Percentiles rank a stretch among this genome's conserved stretches.
Evolutionary conservation across 2,797 vertebrate species (phyloP).

Genomic region (Poeciliopsis presidionis): DNA sequence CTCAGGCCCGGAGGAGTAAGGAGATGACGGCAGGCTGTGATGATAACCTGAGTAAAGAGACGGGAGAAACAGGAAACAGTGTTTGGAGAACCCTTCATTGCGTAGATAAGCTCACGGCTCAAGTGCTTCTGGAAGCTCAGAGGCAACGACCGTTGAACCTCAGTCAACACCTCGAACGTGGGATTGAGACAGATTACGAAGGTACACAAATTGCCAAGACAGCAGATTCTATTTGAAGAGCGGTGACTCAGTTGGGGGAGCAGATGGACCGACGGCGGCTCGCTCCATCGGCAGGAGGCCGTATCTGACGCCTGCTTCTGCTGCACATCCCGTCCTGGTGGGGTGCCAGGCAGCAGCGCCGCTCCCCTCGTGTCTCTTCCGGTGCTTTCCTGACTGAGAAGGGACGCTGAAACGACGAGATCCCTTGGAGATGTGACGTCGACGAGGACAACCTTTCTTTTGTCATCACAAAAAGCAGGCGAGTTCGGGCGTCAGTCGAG

Average conservation of each 20-base stretch:
- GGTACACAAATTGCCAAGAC: conserved; percentile 51
- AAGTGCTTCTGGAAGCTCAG: conserved; percentile 17
- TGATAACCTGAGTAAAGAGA: conserved; percentile 79
- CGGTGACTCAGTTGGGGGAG: conserved; percentile 67
- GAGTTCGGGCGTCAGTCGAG: neutral
- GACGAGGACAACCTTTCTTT: neutral
- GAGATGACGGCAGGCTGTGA: conserved; percentile 87
- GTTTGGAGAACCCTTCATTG: neutral
- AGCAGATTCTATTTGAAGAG: conserved; percentile 72
- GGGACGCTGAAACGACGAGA: conserved; percentile 31
- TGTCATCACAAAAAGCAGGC: neutral
- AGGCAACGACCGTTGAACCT: conserved; percentile 25
- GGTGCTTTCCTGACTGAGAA: conserved; percentile 25
- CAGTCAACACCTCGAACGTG: conserved; percentile 31
- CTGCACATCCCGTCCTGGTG: conserved; percentile 66
- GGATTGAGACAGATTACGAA: conserved; percentile 28
- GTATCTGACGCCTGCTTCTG: conserved; percentile 70
- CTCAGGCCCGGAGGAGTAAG: conserved; percentile 74
- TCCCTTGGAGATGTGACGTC: conserved; percentile 34
- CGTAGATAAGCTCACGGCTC: neutral
- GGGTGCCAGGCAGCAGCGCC: conserved; percentile 54
- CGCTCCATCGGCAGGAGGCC: conserved; percentile 66
- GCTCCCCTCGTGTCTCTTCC: conserved; percentile 7
- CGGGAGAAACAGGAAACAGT: neutral
- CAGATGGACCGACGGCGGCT: conserved; percentile 72